Conservation (phyloP, 2,113 vertebrate genomes). For the Euleptes europaea region DNA sequence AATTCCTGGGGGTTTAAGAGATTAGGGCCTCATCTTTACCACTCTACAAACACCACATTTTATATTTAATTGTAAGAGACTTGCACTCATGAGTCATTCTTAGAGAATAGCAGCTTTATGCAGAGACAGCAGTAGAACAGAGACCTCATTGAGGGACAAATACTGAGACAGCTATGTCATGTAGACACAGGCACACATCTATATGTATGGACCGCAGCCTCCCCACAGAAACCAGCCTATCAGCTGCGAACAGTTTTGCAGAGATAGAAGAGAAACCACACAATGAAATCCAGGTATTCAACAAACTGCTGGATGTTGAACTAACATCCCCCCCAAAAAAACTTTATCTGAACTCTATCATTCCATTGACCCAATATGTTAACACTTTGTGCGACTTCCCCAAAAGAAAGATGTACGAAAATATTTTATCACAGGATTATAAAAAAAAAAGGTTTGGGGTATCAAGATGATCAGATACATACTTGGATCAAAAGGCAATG, state of each 20-base stretch:
- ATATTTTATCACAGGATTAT: not conserved
- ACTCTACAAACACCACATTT: slow-evolving; percentile 19
- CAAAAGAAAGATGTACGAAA: too few species aligned
- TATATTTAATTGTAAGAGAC: slow-evolving; percentile 32
- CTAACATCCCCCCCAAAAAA: not conserved
- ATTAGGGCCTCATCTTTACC: slow-evolving; percentile 24
- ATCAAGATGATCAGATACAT: not conserved
- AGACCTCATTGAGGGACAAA: slow-evolving; percentile 24
- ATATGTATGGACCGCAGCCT: not conserved
- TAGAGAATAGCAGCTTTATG: slow-evolving; percentile 33
- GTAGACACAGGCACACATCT: slow-evolving; percentile 5
- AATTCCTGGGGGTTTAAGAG: slow-evolving; percentile 15
- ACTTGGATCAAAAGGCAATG: not conserved
- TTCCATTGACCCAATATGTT: not conserved
- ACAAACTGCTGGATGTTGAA: not conserved
- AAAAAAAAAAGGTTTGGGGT: not conserved
- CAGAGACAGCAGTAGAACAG: slow-evolving; percentile 18
- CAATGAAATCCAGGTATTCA: not conserved
- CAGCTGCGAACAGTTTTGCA: not conserved
- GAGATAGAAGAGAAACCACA: not conserved
- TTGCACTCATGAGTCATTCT: slow-evolving; percentile 16
- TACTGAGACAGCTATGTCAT: slow-evolving; percentile 12
- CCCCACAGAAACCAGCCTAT: not conserved
- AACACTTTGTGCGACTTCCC: not conserved
- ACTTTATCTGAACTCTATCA: too few species aligned